Base-by-base conservation (phyloP, 2,797 vertebrate species). In the Rallus crepitans region DNA sequence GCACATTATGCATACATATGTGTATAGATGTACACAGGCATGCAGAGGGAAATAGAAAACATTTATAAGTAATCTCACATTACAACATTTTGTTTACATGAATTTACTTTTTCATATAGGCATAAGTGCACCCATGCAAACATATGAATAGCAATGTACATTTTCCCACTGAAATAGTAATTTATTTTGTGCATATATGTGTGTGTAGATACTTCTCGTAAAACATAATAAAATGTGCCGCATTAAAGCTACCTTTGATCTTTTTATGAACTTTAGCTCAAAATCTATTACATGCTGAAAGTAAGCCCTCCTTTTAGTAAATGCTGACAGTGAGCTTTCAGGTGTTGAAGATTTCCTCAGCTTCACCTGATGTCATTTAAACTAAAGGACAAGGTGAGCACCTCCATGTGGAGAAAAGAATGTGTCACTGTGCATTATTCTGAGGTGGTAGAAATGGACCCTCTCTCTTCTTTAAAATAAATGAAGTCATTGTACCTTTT, bases 391-490 rank as follows among this genome's bases (percentile, higher is more conserved):
- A 78, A 76, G 28, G 48, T 70, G 39, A 97, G 56, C 70, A 88
- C 53, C 56, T 86, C n/a, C 42, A 42, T 7, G 17, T 76, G 71
- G 71, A 70, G 88, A 75, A 92, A 94, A 83, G 17, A 57, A 87
- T 31, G 48, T 33, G n/a, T 52, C 37, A 55, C 8, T n/a, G 13
- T 40, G 66, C 82, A 72, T 65, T 85, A 64, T 86, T 92, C 76
- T 66, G 24, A 53, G 50, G 75, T 64, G 55, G 60, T 60, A 69
- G 78, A 93, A 94, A 75, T 45, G 20, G 18, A 6, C 30, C 53
- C 79, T 94, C 33, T 94, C 23, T 94, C 45, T 90, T 87, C 35
- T 92, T 95, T 87, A 70, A 78, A 96, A 94, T 79, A 96, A 92
- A 88, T 82, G 14, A 92, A 89, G 60, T 75, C 27, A 83, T 69